Evolutionary conservation across 1,140 invertebrate species (phyloP), one percentile per base, ranked within the genome.

Genomic region (Drosophila tristis): DNA sequence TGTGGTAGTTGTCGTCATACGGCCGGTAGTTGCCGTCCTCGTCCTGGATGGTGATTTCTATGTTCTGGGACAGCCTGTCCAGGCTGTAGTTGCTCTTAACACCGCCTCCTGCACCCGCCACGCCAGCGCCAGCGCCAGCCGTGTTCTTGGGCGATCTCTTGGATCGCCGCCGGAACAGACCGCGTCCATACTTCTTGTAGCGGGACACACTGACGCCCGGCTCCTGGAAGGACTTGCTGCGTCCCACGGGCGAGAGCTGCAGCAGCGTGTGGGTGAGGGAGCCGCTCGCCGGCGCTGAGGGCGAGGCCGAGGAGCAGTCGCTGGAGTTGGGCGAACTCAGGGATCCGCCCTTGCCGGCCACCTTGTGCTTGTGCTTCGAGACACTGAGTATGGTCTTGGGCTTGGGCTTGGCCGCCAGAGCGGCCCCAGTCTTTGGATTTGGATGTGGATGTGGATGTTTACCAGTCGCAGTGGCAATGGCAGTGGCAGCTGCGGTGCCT

Each of bases 221-320:
- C 54, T 91, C 91, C 72, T 92, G 91, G 48, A 92, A 92, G 11
- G 91, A 92, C 56, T 91, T 91, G 67, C 91, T 92, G 15, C 91
- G 90, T 5, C 84, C 84, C 42, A 91, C 90, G 6, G 90, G 78
- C 15, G 87, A 82, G 4, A 86, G 57, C 43, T 79, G 77, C 1
- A 53, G 44, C 43, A 70, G 53, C 8, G 67, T 70, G 35, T 39
- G 35, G 15, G 55, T 50, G 13, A 61, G 16, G 5, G 49, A 13
- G 5, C 23, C 35, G n/a, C 50, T 43, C 13, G 64, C 50, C 26
- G 79, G 73, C 15, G 72, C 70, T 2, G 67, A 70, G n/a, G 87
- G 78, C 47, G 90, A 90, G 48, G 79, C 79, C 23, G 87, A 84
- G 13, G 90, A 90, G 55, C 84, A 90, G 51, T 91, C 90, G 48